Evolutionary conservation across 2,888 invertebrate genomes (phyloP).

Genomic region (Machimus rusticus): DNA sequence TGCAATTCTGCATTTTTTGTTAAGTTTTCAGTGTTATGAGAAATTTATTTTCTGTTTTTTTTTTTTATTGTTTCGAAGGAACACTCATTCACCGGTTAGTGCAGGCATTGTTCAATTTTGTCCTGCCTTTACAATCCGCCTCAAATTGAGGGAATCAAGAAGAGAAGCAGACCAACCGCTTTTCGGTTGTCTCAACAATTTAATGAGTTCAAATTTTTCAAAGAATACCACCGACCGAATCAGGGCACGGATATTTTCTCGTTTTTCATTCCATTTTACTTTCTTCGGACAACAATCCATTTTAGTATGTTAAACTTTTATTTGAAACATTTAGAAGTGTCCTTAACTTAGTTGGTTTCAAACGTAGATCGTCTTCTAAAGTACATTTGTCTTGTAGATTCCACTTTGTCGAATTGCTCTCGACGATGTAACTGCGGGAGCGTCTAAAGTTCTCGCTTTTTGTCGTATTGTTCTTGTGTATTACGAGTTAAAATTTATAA

Average conservation of each 20-base stretch:
- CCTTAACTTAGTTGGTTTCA: conserved; percentile 27
- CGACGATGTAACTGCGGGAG: neutral
- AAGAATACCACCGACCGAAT: neutral
- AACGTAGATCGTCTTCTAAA: neutral
- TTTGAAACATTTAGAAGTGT: neutral
- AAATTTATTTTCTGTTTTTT: conserved; percentile 29
- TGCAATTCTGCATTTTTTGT: conserved; percentile 25
- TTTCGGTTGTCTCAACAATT: neutral
- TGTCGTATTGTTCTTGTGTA: neutral
- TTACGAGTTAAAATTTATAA: conserved; percentile 26
- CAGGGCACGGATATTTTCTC: neutral
- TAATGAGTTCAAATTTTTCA: neutral
- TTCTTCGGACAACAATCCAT: too few species aligned
- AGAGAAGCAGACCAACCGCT: neutral
- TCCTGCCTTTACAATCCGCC: neutral
- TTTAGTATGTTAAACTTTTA: neutral
- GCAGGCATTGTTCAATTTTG: neutral
- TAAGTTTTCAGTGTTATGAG: conserved; percentile 18
- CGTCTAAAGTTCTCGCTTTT: neutral
- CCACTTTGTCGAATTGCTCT: neutral
- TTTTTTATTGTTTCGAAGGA: conserved; percentile 3
- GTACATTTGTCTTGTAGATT: neutral
- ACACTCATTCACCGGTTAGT: neutral
- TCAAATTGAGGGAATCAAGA: neutral
- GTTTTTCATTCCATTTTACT: neutral